Evolutionary conservation across 2,113 vertebrate genomes (phyloP), one percentile per base, ranked within the genome.

Genomic region (Laticauda colubrina): DNA sequence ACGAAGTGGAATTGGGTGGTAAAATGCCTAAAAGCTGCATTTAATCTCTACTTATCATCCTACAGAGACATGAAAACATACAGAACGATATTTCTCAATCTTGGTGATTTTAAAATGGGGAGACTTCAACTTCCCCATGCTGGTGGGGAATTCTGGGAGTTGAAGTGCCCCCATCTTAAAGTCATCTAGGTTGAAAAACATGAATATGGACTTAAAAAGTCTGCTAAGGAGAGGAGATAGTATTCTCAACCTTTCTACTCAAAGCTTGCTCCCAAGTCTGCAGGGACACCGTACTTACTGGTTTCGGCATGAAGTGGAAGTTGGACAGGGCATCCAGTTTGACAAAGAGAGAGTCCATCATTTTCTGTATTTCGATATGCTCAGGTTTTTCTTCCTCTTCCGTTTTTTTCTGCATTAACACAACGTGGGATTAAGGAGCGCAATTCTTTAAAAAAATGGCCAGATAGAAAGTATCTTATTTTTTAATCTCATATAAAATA

Each of bases 221-320:
- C 54, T 43, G 21, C 39, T 11, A 43, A 89, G 54, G 56, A 51
- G 86, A 10, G 0, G 4, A 51, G 43, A 85, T 18, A 34, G 43
- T 88, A 87, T 89, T 57, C 14, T 90, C 51, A 45, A 55, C 6
- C 56, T 92, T 86, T 7, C 53, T 91, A 93, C 29, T 29, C 23
- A 15, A 89, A 93, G 64, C 59, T 39, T 29, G 26, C 91, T 21
- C 12, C 4, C 0, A 6, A 0, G 0, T 8, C 2, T 24, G 0
- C 23, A 26, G 89, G 92, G 91, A 18, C 8, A 24, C 15, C 0
- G 18, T 23, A 98, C 98, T 97, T 96, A 99, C 99, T 23, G 98
- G 99, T 95, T 99, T 99, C 12, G 99, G 99, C 89, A 97, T 99
- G 94, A 99, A 99, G 95, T 99, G 99, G 95, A 99, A 99, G 96